phyloP scores from a whole-genome alignment of 2,888 invertebrate species.

The Caenorhabditis macrosperma region DNA sequence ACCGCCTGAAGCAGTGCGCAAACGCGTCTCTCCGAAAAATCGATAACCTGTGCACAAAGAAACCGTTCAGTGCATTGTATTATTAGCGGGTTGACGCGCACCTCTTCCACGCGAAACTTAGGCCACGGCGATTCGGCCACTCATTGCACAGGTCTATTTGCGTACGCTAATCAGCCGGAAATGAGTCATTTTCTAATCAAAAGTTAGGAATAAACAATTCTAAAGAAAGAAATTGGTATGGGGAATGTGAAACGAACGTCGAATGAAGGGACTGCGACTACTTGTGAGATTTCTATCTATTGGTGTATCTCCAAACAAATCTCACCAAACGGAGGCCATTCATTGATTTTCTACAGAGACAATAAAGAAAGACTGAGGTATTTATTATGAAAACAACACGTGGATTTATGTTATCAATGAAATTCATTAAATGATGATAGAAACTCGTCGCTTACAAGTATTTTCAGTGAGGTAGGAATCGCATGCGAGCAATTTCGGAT shows the following conservation, averaged over 20 bases:
- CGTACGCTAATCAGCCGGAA: slow-evolving; percentile 31
- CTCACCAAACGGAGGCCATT: background rate
- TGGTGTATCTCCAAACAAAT: background rate
- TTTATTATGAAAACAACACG: slow-evolving; percentile 22
- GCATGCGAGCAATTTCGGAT: slow-evolving; percentile 56
- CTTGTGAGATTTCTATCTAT: slow-evolving; percentile 10
- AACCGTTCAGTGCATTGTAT: background rate
- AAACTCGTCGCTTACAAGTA: slow-evolving; percentile 1
- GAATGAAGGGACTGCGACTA: background rate
- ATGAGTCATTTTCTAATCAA: background rate
- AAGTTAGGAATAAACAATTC: background rate
- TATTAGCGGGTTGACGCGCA: slow-evolving; percentile 4
- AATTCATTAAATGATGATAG: slow-evolving; percentile 1
- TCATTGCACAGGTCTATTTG: background rate
- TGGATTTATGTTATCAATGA: slow-evolving; percentile 22
- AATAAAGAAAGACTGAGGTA: slow-evolving; percentile 47
- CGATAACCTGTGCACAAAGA: slow-evolving; percentile 21
- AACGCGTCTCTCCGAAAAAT: background rate
- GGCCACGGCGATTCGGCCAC: slow-evolving; percentile 29
- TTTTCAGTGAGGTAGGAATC: slow-evolving; percentile 42
- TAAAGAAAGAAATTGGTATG: background rate
- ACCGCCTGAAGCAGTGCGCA: background rate
- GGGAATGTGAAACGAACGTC: background rate
- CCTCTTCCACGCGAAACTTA: slow-evolving; percentile 25
- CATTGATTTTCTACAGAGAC: background rate